Evolutionary conservation across 2,797 vertebrate species (phyloP).

Genomic region (Alectoris magna): DNA sequence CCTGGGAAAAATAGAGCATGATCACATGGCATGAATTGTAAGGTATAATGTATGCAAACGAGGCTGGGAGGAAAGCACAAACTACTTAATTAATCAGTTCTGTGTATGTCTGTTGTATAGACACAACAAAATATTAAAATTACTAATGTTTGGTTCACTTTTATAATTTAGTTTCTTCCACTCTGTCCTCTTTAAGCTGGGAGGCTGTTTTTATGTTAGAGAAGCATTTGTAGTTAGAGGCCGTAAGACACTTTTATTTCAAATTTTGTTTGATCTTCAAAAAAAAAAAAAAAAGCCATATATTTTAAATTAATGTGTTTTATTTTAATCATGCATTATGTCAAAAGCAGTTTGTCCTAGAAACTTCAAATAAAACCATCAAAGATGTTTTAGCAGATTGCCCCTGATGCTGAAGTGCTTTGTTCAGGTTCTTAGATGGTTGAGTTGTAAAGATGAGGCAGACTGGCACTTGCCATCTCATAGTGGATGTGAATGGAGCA

Average conservation of each 20-base stretch:
- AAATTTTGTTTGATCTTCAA: background rate
- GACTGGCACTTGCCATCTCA: fast-evolving
- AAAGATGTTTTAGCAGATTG: background rate
- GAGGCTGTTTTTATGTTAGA: background rate
- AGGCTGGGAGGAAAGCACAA: background rate
- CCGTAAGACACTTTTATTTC: background rate
- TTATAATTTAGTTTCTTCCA: background rate
- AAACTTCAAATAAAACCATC: background rate
- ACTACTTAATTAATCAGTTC: background rate
- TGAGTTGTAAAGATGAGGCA: background rate
- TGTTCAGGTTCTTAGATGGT: background rate
- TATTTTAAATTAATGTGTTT: background rate
- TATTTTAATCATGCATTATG: background rate
- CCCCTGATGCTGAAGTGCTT: background rate
- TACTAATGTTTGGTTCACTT: background rate
- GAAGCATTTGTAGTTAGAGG: background rate
- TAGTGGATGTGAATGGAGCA: background rate
- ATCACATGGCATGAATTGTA: background rate
- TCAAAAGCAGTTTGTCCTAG: background rate
- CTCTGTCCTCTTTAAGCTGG: background rate
- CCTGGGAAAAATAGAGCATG: background rate
- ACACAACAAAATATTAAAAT: background rate
- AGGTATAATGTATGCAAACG: background rate
- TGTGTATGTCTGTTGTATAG: background rate
- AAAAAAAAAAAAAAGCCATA: background rate